Base-by-base conservation (phyloP, 2,797 vertebrate species). In the Huso huso region DNA sequence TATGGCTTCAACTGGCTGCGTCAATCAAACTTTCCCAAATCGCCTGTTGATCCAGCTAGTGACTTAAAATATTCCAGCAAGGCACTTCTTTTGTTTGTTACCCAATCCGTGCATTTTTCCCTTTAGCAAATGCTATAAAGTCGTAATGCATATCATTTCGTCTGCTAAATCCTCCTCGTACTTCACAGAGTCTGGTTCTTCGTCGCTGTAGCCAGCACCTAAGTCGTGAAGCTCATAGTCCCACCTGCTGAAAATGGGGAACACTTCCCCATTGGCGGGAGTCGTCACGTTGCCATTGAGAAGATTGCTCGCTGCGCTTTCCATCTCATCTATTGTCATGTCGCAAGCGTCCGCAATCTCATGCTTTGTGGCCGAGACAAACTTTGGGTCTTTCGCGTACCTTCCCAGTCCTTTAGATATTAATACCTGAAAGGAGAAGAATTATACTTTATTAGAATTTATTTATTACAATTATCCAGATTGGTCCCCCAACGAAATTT, bases 251-350 rank as follows among this genome's bases (percentile, higher is more conserved):
- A 93, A 78, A 74, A 90, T 65, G 2, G 93, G 91, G 74, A 94
- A 94, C 82, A 93, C 79, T 69, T 93, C 92, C 70, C 94, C 93
- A 0, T 91, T 93, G 65, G 92, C 81, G 59, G 79, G 83, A 0
- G 90, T 90, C 51, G 88, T 79, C 52, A 93, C 83, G 10, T 87
- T 89, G 62, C 94, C 93, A 0, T 93, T 98, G 74, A 99, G 90
- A 77, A 99, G 90, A 74, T 92, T 93, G 81, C 95, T 99, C 69
- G 96, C 97, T 6, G 97, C 97, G 7, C 97, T 99, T 83, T 99
- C 97, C 97, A 99, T 99, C 85, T 99, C 97, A 0, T 99, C 96
- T 66, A 99, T 98, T n/a, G 97, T 99, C 89, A 99, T 93, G 83
- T 99, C 94, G 74, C 96, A 99, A 0, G 97, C 97, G 23, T 99